Percentiles rank a stretch among this genome's conserved stretches.
Conservation (phyloP, 2,113 vertebrate species). For the Piaya cayana region DNA sequence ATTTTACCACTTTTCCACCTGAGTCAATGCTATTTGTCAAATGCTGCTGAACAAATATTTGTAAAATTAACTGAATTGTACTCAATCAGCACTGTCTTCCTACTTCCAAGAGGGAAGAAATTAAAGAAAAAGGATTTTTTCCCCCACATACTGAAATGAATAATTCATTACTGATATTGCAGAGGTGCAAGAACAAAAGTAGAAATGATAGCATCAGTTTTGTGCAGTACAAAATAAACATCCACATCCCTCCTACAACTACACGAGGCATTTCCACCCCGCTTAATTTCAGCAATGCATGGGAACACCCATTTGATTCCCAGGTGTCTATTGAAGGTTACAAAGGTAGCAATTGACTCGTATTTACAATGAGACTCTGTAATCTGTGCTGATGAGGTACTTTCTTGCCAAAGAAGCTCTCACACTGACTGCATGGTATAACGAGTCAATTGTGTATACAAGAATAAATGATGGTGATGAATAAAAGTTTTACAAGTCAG, state of each 20-base stretch:
- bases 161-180: neutral
- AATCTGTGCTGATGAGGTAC: neutral
- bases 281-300: neutral
- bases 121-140: neutral
- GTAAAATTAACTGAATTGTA: neutral
- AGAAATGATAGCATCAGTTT: neutral
- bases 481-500: neutral
- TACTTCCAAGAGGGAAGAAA: neutral
- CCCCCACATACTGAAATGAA: neutral
- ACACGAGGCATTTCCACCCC: neutral
- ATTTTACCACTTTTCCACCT: neutral
- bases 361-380: neutral
- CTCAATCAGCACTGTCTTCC: neutral
- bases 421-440: neutral
- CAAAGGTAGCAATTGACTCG: neutral
- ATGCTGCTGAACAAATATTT: neutral
- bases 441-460: neutral
- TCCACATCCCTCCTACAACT: neutral
- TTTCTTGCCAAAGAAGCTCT: neutral
- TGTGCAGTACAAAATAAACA: neutral
- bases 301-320: neutral
- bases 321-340: neutral
- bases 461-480: neutral
- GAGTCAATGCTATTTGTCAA: neutral
- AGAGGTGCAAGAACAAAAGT: neutral